Conservation (phyloP, 2,797 vertebrate species). For the Ctenopoma multispine region DNA sequence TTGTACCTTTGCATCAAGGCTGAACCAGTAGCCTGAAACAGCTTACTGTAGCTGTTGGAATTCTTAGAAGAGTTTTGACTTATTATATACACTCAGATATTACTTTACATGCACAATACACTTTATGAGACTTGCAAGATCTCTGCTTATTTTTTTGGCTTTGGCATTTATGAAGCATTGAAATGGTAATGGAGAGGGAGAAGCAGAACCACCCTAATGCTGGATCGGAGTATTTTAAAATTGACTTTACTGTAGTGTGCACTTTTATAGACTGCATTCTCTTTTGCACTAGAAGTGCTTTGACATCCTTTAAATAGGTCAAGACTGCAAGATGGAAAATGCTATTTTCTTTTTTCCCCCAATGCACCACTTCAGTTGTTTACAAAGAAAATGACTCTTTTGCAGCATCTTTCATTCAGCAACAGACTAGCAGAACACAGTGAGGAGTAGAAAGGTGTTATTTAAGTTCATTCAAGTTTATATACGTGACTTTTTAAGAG, state of each 20-base stretch:
- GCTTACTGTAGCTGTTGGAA: no score
- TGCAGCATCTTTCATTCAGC: neutral
- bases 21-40: no score
- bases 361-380: no score
- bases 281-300: neutral
- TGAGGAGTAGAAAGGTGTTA: neutral
- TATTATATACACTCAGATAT: no score
- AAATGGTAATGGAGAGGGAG: neutral
- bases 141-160: neutral
- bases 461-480: no score
- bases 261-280: neutral
- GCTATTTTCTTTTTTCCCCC: neutral
- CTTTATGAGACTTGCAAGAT: neutral
- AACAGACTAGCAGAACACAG: neutral
- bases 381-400: neutral
- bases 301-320: slow-evolving; percentile 14
- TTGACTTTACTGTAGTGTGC: neutral
- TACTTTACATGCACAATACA: no score
- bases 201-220: neutral
- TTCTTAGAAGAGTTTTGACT: no score
- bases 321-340: slow-evolving; percentile 5
- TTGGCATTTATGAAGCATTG: neutral
- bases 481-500: neutral
- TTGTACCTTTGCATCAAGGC: no score
- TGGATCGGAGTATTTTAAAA: neutral